Conservation (phyloP, 2,888 invertebrate genomes). For the Drosophila vallismaia region DNA sequence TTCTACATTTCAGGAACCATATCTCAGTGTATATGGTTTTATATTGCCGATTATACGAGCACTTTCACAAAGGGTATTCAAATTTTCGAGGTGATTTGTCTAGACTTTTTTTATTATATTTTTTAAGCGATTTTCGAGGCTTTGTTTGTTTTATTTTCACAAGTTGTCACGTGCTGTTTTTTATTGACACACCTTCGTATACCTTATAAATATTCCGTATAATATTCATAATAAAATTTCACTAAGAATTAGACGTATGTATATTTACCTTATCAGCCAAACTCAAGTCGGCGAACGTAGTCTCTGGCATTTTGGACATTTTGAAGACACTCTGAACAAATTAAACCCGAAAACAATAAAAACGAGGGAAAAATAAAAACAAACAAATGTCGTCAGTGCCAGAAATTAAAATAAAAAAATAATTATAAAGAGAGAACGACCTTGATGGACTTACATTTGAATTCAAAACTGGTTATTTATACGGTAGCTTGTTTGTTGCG, state of each 20-base stretch:
- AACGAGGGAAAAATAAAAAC: conserved; percentile 18
- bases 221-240: conserved; percentile 14
- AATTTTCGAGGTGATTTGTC: conserved; percentile 10
- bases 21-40: background rate
- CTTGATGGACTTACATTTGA: conserved; percentile 65
- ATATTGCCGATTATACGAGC: background rate
- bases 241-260: background rate
- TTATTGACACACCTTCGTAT: conserved; percentile 1
- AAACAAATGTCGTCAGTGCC: conserved; percentile 14
- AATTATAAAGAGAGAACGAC: conserved; percentile 45
- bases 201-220: conserved; percentile 9
- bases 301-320: conserved; percentile 80
- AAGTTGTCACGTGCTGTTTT: conserved; percentile 40
- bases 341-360: background rate
- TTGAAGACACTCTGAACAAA: conserved; percentile 19
- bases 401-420: conserved; percentile 25
- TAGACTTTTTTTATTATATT: conserved; percentile 11
- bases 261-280: conserved; percentile 79
- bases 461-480: conserved; percentile 7
- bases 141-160: conserved; percentile 30
- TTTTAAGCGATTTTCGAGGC: conserved; percentile 13
- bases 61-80: conserved; percentile 32
- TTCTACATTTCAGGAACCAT: background rate
- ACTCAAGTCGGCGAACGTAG: conserved; percentile 78
- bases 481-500: conserved; percentile 32